Evolutionary conservation across 2,113 vertebrate species (phyloP), one percentile per base, ranked within the genome.

Genomic region (Mirza zaza): DNA sequence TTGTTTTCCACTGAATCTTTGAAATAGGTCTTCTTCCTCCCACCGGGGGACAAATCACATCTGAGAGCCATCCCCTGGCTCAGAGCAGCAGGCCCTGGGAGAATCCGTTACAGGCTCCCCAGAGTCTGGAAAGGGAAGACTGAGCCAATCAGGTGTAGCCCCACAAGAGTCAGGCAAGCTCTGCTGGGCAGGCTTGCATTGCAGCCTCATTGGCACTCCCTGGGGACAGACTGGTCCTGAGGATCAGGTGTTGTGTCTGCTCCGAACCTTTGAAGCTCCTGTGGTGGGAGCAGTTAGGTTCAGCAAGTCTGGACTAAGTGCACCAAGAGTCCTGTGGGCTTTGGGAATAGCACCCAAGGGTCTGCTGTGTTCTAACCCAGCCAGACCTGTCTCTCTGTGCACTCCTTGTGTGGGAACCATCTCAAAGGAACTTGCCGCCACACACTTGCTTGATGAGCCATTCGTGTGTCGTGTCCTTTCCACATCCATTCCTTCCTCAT

Each of bases 311-410:
- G 5, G 25, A 20, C 0, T 3, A 1, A 6, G 25, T 23, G 25
- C 50, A 7, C 39, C 0, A 11, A 29, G 71, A 29, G 65, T 0
- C 55, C 5, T 12, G 0, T n/a, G 25, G 67, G 32, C 61, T 36
- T 27, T 18, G 15, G 79, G n/a, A 57, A 23, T 67, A 32, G 42
- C 23, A 34, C 36, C 6, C 9, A 5, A 57, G 39, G 29, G 63
- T 8, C 63, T 25, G 55, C 32, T 10, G 32, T 36, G 9, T 25
- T 32, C 61, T n/a, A 15, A 34, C 34, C 25, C 7, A 14, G 27
- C 36, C 7, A 2, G 29, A 29, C 55, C 0, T 0, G 0, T 12
- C 75, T 39, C 3, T 73, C 11, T 17, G 15, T 34, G 79, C 20
- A 10, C 39, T 23, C 48, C 25, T 76, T 12, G 23, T 13, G 8